Percentiles rank a stretch among this genome's conserved stretches.
These are phyloP conservation scores for Ylistrum balloti DNA, from an alignment of 1,140 invertebrate genomes.

Conservation along the genomic window DNA sequence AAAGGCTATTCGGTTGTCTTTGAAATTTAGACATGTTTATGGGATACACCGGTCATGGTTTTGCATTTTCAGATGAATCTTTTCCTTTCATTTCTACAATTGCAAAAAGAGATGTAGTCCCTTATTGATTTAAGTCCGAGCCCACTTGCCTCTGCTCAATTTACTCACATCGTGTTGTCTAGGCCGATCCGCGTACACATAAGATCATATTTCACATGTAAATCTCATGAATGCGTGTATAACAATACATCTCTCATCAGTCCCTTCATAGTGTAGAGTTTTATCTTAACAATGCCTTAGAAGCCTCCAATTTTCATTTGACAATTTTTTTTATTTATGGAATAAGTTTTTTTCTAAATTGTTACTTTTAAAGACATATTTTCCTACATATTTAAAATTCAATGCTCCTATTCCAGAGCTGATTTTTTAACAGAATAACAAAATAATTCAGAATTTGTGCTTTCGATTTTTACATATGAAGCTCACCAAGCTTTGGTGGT, in stretches of 20 bases:
- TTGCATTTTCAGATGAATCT: conserved; percentile 39
- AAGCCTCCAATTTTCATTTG: not conserved
- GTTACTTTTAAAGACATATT: not conserved
- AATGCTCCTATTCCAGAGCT: not conserved
- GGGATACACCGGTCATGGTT: conserved; percentile 31
- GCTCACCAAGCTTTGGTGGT: not conserved
- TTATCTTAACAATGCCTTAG: not conserved
- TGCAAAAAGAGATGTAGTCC: conserved; percentile 31
- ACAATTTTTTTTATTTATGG: not conserved
- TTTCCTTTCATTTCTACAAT: conserved; percentile 40
- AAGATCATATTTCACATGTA: conserved; percentile 32
- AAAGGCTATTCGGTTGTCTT: conserved; percentile 16
- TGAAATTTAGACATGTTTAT: conserved; percentile 40
- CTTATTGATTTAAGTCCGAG: conserved; percentile 33
- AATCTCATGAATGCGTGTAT: conserved; percentile 7
- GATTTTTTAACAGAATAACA: not conserved
- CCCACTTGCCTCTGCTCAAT: conserved; percentile 37
- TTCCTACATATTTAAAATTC: not conserved
- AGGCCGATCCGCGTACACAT: not conserved
- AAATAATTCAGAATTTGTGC: not conserved
- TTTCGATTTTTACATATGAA: not conserved
- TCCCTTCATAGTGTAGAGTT: not conserved
- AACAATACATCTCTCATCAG: conserved; percentile 32
- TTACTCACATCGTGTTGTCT: conserved; percentile 18
- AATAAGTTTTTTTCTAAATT: not conserved